Evolutionary conservation across 2,113 vertebrate species (phyloP), one percentile per base, ranked within the genome.

Genomic region (Phylloscopus trochiloides): DNA sequence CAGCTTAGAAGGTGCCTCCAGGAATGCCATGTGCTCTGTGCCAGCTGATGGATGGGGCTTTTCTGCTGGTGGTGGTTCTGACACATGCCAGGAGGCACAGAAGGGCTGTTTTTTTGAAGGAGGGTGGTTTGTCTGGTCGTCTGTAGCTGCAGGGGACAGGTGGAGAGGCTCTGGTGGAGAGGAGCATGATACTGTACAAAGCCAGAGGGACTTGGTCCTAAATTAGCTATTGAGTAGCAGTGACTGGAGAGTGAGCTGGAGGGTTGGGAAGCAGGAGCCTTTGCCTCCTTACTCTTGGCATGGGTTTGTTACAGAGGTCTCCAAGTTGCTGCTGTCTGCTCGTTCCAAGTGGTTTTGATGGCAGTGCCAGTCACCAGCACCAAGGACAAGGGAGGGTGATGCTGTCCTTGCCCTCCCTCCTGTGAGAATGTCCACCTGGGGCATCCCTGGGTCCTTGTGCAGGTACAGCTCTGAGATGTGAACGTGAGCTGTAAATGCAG

Each of bases 361-460:
- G 24, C 7, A 36, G 8, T 20, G 11, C 25, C 3, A 1, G 21
- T 32, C 38, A 15, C 20, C n/a, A 43, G 42, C 0, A 5, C 20
- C 31, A 2, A 0, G 0, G n/a, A 18, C 19, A 20, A 59, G 48
- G 22, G 65, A 70, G 26, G 7, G 8, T 1, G 13, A 24, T 22
- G 42, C 19, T 12, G 12, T 61, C 38, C 45, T 59, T 6, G 7
- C 14, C 36, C 22, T 48, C 28, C 12, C 13, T 77, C 2, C 1
- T 4, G 0, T 17, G 26, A 71, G 4, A 3, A 0, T 4, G 6
- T n/a, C 57, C 2, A 0, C 18, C 17, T 4, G 1, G 12, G 7
- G 5, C 47, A 26, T 17, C 65, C 25, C 26, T 24, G 24, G 17
- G 3, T 11, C 2, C n/a, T 58, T 9, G 6, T 34, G 18, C 2